These are phyloP conservation scores for Hanleya hanleyi DNA, from an alignment of 2,888 invertebrate genomes.

Conservation along the genomic window DNA sequence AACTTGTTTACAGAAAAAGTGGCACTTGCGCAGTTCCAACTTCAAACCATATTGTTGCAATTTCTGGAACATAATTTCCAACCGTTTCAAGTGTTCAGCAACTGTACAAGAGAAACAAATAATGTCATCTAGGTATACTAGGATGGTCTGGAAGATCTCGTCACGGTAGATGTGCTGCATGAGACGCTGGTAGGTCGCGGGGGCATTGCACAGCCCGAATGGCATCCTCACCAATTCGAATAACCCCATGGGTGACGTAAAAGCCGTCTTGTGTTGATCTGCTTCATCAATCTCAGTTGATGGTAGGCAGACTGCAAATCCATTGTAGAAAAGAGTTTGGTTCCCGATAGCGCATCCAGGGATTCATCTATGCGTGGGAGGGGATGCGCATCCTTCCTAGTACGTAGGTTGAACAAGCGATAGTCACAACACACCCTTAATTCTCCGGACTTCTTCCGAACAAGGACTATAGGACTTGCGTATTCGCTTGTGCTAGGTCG, in stretches of 20 bases:
- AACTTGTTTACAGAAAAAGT: conserved; percentile 27
- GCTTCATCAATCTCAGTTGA: too few species aligned
- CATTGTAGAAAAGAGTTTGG: too few species aligned
- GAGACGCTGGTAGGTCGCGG: conserved; percentile 23
- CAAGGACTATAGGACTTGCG: too few species aligned
- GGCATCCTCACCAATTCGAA: conserved; percentile 31
- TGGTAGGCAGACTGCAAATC: too few species aligned
- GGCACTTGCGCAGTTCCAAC: conserved; percentile 27
- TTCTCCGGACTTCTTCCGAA: too few species aligned
- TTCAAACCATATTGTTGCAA: conserved; percentile 28
- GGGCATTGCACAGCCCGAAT: conserved; percentile 18
- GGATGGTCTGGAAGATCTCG: conserved; percentile 16
- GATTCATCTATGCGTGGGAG: too few species aligned
- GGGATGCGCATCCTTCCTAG: too few species aligned
- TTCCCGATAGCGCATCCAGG: too few species aligned
- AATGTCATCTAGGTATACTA: conserved; percentile 26
- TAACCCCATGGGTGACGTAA: conserved; percentile 20
- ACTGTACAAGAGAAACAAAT: conserved; percentile 25
- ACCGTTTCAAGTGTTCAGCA: conserved; percentile 24
- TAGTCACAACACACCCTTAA: too few species aligned
- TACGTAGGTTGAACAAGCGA: too few species aligned
- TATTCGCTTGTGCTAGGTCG: too few species aligned
- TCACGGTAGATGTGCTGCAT: conserved; percentile 30
- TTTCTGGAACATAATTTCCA: conserved; percentile 24
- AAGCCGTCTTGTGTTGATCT: too few species aligned